These are phyloP conservation scores for Halcyon badia DNA, from an alignment of 2,797 vertebrate genomes.

Conservation along the genomic window DNA sequence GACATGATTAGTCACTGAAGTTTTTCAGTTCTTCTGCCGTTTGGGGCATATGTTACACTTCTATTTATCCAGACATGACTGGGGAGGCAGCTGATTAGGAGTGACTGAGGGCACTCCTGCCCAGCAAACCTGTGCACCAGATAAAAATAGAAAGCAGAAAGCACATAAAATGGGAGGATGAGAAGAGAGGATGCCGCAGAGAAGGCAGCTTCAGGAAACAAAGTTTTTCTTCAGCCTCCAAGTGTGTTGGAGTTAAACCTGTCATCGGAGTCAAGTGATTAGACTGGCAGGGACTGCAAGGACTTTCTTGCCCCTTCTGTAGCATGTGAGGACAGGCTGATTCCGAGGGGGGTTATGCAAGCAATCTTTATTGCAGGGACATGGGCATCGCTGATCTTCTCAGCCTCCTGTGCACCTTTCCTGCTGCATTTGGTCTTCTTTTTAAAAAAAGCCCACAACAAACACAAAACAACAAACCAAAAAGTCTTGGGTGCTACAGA, in stretches of 20 bases:
- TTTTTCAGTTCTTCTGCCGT: constrained; percentile 50
- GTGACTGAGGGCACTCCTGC: not conserved
- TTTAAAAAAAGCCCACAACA: not conserved
- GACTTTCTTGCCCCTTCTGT: not conserved
- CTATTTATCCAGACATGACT: not conserved
- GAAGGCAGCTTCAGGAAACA: not conserved
- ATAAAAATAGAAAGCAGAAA: constrained; percentile 17
- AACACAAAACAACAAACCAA: too few species aligned
- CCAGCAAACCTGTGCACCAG: constrained; percentile 30
- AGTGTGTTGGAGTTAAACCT: not conserved
- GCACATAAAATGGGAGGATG: not conserved
- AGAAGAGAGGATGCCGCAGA: not conserved
- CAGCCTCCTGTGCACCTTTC: not conserved
- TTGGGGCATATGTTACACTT: constrained; percentile 15
- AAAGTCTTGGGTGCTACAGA: not conserved
- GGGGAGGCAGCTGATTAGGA: constrained; percentile 29
- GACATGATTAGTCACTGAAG: constrained; percentile 23
- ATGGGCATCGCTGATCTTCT: not conserved
- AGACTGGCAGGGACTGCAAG: not conserved
- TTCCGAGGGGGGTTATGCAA: not conserved
- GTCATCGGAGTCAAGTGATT: not conserved
- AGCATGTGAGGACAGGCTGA: not conserved
- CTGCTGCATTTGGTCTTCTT: not conserved
- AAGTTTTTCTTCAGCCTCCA: not conserved
- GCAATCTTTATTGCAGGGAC: not conserved